Evolutionary conservation across 2,888 invertebrate species (phyloP), one percentile per base, ranked within the genome.

Genomic region (Limulus polyphemus): DNA sequence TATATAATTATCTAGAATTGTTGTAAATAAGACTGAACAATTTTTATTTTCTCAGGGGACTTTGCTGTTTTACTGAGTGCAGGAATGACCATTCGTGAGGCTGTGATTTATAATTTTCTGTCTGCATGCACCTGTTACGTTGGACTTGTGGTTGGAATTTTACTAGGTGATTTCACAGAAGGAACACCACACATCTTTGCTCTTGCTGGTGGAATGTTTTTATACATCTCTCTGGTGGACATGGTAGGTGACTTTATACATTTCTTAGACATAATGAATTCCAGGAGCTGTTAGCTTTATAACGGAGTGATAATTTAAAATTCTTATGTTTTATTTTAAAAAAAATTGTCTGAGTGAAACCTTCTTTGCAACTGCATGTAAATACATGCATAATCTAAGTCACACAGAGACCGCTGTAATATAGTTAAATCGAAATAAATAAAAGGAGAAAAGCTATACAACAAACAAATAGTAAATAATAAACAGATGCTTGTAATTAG

Each of bases 191-290:
- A 80, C 73, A 80, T 82, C 51, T 82, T 83, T 73, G 83, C 79
- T 3, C 71, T 82, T 51, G 82, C 83, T 49, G 82, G 79, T 11
- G 83, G 83, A 60, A 81, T 83, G 79, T 83, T 83, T 73, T 75
- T 83, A 16, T 83, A 83, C 74, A 82, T 83, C 62, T 77, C 82
- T 3, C 75, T 83, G 47, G 81, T 79, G 55, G 82, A 81, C 72
- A 82, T 83, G 82, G 82, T 83, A 71, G 5, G 32, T 32, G 32
- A 32, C 32, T 32, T 32, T 32, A 32, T 32, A 32, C 3, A 32
- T 32, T 32, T 32, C 32, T 32, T 7, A 32, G 32, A 32, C 7
- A 7, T 32, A 7, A 32, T 32, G 32, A 32, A 32, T 32, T 32
- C 32, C 32, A 32, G 32, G 32, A 32, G 3, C 32, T 32, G 7